Evolutionary conservation across 1,140 invertebrate species (phyloP).

Genomic region (Euwallacea fornicatus): DNA sequence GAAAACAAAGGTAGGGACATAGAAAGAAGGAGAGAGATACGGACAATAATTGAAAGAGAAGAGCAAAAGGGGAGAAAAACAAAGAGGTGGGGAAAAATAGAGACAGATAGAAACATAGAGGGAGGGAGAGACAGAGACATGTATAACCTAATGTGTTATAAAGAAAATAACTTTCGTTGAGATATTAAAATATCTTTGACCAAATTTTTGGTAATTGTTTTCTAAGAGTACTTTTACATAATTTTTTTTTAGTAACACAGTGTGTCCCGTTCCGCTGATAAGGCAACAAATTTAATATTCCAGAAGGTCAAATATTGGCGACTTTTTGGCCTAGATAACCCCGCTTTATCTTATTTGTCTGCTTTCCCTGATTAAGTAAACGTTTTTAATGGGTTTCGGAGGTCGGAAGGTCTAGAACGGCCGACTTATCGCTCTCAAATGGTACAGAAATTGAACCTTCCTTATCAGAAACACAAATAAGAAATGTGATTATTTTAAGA

Average conservation of each 20-base stretch:
- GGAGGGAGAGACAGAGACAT: too few species aligned
- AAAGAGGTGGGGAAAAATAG: too few species aligned
- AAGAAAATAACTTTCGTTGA: too few species aligned
- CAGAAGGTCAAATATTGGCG: constrained; percentile 10
- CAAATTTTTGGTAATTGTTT: not conserved
- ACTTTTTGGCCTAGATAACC: constrained; percentile 27
- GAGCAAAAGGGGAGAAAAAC: too few species aligned
- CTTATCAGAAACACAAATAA: constrained; percentile 24
- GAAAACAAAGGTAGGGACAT: too few species aligned
- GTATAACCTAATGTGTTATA: too few species aligned
- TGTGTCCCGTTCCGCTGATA: not conserved
- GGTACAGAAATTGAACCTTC: constrained; percentile 24
- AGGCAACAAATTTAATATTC: constrained; percentile 2
- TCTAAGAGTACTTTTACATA: not conserved
- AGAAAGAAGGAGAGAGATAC: too few species aligned
- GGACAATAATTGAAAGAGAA: too few species aligned
- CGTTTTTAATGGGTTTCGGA: constrained; percentile 15
- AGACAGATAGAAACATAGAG: too few species aligned
- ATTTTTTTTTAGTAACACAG: not conserved
- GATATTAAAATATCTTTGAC: too few species aligned
- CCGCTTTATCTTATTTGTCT: constrained; percentile 30
- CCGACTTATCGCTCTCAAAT: constrained; percentile 8
- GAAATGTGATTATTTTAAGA: constrained; percentile 17
- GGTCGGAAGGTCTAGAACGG: constrained; percentile 24
- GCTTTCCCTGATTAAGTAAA: constrained; percentile 26